Percentiles rank a stretch among this genome's conserved stretches.
Conservation (phyloP, 2,113 vertebrate species). For the Anser cygnoides region DNA sequence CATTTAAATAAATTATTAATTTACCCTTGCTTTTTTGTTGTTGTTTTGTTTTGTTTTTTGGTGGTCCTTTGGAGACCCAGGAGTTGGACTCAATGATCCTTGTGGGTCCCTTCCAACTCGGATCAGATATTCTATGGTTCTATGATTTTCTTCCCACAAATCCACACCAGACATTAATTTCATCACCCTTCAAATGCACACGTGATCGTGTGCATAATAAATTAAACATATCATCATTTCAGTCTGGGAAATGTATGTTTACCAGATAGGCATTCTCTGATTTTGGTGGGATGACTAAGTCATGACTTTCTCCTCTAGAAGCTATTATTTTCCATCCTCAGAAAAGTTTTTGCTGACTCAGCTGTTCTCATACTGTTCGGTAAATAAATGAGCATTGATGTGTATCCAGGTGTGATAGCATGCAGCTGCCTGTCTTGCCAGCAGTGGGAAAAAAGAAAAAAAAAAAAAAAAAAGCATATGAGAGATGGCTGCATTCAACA, state of each 20-base stretch:
- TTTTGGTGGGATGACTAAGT: neutral
- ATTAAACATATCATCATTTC: neutral
- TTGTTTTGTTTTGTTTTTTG: too few species aligned
- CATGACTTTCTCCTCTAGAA: neutral
- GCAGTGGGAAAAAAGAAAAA: too few species aligned
- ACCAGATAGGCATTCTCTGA: neutral
- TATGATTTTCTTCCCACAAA: neutral
- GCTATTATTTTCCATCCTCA: neutral
- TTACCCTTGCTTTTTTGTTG: neutral
- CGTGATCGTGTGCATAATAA: accelerated
- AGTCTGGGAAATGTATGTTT: neutral
- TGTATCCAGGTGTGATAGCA: neutral
- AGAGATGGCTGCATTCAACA: neutral
- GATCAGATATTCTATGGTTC: too few species aligned
- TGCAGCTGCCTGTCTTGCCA: neutral
- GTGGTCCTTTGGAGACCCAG: too few species aligned
- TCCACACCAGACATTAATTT: neutral
- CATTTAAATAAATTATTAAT: neutral
- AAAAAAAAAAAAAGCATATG: neutral
- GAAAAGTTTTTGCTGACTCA: neutral
- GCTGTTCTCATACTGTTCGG: neutral
- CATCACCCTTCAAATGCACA: neutral
- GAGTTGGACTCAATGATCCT: too few species aligned
- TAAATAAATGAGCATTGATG: neutral
- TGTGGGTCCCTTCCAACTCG: too few species aligned